Base-by-base conservation (phyloP, 92 coral and sea anemone species). In the Scolanthus callimorphus region DNA sequence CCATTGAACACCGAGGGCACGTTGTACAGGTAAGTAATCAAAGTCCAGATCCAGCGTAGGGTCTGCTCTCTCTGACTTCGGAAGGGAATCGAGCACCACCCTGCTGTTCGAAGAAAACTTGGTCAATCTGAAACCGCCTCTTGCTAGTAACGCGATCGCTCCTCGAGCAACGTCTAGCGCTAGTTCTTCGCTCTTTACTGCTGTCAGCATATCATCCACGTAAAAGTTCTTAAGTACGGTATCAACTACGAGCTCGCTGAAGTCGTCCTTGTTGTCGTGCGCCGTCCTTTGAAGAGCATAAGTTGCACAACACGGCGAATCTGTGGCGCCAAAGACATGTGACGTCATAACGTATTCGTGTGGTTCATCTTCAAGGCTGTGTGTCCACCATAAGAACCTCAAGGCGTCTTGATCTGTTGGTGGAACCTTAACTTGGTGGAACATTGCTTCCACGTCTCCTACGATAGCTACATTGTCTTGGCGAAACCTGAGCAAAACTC, bases 101-200 rank as follows among this genome's bases (percentile, higher is more conserved):
- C 58, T 50, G 3, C 75, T 65, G 20, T 60, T 55, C 23, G 76
- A 74, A 9, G 56, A 26, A 58, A 74, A 74, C 30, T 65, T 74
- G 23, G 60, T 67, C 81, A 74, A 56, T n/a, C 67, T 75, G 31
- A 74, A 74, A 20, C 77, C 75, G 27, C 81, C 81, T 49, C 57
- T 10, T 23, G 81, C 81, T 75, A 66, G 65, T 21, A 74, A 68
- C 48, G 23, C 8, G 13, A 67, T 66, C 27, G 57, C 75, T 34
- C 41, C 41, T 34, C 41, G 41, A 6, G 41, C 41, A 34, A 15
- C 41, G n/a, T n/a, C n/a, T n/a, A n/a, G n/a, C n/a, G n/a, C n/a
- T n/a, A n/a, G n/a, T n/a, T n/a, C n/a, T n/a, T n/a, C n/a, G n/a
- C n/a, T n/a, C n/a, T n/a, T n/a, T n/a, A n/a, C n/a, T n/a, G n/a